Evolutionary conservation across 2,888 invertebrate genomes (phyloP).

Genomic region (Meteorus cinctellus): DNA sequence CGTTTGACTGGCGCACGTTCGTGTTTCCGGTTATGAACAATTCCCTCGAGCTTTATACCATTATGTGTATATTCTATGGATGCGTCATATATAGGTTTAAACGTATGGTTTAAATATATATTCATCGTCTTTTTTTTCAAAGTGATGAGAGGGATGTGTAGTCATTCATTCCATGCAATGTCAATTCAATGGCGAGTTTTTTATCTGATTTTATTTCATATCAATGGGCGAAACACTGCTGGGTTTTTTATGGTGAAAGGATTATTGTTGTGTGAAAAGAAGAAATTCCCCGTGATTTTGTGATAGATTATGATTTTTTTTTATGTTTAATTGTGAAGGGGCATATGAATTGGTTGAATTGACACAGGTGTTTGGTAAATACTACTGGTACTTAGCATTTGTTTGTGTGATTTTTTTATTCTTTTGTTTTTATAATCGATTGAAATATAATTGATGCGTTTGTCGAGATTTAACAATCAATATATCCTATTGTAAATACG

Average conservation of each 20-base stretch:
- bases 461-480: too few species aligned
- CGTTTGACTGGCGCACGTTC: conserved; percentile 37
- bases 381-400: too few species aligned
- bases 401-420: too few species aligned
- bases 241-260: background rate
- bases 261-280: too few species aligned
- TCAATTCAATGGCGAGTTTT: background rate
- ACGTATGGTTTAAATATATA: background rate
- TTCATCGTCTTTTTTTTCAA: background rate
- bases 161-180: background rate
- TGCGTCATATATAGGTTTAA: background rate
- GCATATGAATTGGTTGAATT: too few species aligned
- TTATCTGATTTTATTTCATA: background rate
- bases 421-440: too few species aligned
- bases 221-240: background rate
- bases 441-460: too few species aligned
- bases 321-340: too few species aligned
- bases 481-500: too few species aligned
- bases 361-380: too few species aligned
- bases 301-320: too few species aligned
- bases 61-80: conserved; percentile 11
- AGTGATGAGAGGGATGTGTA: background rate
- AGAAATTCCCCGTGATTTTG: too few species aligned
- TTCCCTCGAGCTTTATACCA: conserved; percentile 35
- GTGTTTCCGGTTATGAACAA: conserved; percentile 41